Base-by-base conservation (phyloP, 2,797 vertebrate species). In the Anas flavirostris region DNA sequence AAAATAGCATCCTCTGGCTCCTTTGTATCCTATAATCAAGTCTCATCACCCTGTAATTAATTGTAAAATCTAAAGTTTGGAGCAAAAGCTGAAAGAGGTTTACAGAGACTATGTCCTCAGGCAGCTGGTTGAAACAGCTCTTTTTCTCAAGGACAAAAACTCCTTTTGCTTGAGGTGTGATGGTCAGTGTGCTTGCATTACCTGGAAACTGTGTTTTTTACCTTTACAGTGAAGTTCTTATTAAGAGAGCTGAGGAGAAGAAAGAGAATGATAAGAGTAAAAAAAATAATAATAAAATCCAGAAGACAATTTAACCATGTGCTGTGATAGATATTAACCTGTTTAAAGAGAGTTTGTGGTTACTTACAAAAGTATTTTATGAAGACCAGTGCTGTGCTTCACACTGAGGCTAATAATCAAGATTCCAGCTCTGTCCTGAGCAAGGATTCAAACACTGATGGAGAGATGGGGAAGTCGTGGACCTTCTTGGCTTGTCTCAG, bases 31-130 rank as follows among this genome's bases (percentile, higher is more conserved):
- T 94, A 28, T 86, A 94, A 85, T 86, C 88, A 88, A 75, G 58
- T 62, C 84, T 82, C 59, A 64, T 86, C 89, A 91, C 58, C 72
- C 28, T 90, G 63, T 85, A 97, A 96, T 96, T 97, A 90, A 78
- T 86, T 90, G 83, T 90, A 90, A 95, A 95, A 86, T 80, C 69
- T n/a, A 5, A 83, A 93, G 83, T 96, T 95, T 79, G 48, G 85
- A 90, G 90, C 82, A 89, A 92, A 95, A 91, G 66, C 69, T 87
- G 88, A 96, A 91, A 78, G 56, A 93, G 73, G 46, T 93, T 90
- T 93, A 70, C 55, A 93, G 86, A 90, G 79, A 85, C 55, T 56
- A 5, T 55, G 60, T 69, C 37, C 78, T 76, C 60, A 70, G 68
- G 29, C 68, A 83, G 81, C 66, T 88, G 73, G 48, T 70, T 91